These are phyloP conservation scores for Aleiodes sp. DNA, from an alignment of 1,140 invertebrate genomes.

Conservation along the genomic window DNA sequence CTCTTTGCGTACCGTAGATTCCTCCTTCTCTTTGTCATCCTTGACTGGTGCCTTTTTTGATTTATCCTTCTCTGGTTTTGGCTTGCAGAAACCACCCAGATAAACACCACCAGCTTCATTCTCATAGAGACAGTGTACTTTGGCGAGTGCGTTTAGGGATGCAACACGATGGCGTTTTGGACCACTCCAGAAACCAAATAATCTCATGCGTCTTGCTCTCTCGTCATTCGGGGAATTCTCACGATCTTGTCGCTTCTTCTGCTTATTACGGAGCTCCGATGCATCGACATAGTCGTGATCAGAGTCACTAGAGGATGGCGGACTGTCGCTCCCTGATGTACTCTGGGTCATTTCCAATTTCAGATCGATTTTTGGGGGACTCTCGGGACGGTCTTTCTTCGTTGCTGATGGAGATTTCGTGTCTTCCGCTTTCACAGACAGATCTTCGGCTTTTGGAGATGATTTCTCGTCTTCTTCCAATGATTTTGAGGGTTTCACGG, in stretches of 20 bases:
- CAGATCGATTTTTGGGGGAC: constrained; percentile 46
- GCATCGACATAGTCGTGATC: constrained; percentile 52
- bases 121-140: constrained; percentile 91
- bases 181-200: constrained; percentile 72
- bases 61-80: constrained; percentile 59
- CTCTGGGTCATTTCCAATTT: constrained; percentile 55
- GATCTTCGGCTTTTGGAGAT: constrained; percentile 50
- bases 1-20: constrained; percentile 43
- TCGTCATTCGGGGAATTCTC: constrained; percentile 55
- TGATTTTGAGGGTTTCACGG: constrained; percentile 47
- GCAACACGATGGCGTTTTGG: constrained; percentile 86
- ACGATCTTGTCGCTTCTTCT: constrained; percentile 48
- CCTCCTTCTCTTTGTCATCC: constrained; percentile 39
- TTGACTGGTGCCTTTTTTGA: constrained; percentile 14
- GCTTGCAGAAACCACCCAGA: constrained; percentile 67
- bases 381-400: constrained; percentile 43
- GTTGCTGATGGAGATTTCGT: constrained; percentile 9
- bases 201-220: constrained; percentile 62
- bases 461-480: constrained; percentile 47
- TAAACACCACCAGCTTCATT: constrained; percentile 82
- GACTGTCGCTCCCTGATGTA: constrained; percentile 40
- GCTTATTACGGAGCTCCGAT: constrained; percentile 24
- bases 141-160: constrained; percentile 88
- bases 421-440: constrained; percentile 40
- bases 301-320: constrained; percentile 45